These are phyloP conservation scores for Bubalus kerabau DNA, from an alignment of 2,113 vertebrate species.

Conservation along the genomic window DNA sequence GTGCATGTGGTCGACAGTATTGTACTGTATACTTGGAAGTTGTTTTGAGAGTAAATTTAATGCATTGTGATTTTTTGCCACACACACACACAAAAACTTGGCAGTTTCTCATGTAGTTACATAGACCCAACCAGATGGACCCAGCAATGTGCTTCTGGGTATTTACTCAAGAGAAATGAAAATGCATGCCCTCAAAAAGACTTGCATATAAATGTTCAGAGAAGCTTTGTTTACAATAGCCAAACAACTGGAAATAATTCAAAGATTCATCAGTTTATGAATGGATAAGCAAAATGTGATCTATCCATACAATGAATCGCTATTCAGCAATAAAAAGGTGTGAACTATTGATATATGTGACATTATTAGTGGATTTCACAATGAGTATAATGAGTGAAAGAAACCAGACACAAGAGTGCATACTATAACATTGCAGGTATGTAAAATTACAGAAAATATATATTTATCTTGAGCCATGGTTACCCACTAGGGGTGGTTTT, in stretches of 20 bases:
- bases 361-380: neutral
- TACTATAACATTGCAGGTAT: neutral
- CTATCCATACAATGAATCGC: neutral
- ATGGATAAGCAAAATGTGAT: neutral
- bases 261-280: neutral
- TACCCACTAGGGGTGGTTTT: neutral
- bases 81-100: neutral
- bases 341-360: neutral
- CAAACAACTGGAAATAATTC: neutral
- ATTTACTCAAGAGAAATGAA: neutral
- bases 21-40: neutral
- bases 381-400: neutral
- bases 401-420: neutral
- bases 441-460: neutral
- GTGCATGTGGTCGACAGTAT: neutral
- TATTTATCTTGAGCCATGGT: neutral
- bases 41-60: neutral
- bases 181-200: neutral
- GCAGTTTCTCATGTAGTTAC: neutral
- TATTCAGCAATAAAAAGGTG: neutral
- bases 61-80: neutral
- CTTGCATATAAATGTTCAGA: neutral
- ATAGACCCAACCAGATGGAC: neutral
- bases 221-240: neutral
- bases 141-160: neutral